phyloP scores from a whole-genome alignment of 2,888 invertebrate species.

The Ernsta delagoae region DNA sequence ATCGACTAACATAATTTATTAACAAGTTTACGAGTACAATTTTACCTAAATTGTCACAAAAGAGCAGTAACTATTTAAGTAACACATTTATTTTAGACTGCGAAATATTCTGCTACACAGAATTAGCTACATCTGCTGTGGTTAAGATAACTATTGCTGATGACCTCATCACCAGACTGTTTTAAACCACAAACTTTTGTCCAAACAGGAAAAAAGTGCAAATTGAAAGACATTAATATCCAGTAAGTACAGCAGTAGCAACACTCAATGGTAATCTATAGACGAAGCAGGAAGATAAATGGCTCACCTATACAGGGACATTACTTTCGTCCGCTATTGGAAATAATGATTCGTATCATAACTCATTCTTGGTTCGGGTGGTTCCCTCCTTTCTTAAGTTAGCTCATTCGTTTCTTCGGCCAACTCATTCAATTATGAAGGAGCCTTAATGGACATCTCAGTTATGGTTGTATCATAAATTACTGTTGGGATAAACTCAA shows the following conservation, averaged over 20 bases:
- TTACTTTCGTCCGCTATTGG: conserved; percentile 16
- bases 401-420: conserved; percentile 21
- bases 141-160: no score
- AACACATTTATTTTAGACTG: no score
- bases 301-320: conserved; percentile 10
- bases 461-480: conserved; percentile 11
- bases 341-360: conserved; percentile 31
- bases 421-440: conserved; percentile 17
- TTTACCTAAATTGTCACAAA: no score
- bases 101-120: no score
- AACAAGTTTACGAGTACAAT: no score
- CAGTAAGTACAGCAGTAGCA: neutral
- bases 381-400: neutral
- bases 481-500: neutral
- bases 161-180: no score
- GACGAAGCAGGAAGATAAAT: conserved; percentile 19
- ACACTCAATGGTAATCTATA: conserved; percentile 16
- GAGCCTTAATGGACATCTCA: conserved; percentile 7
- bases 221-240: neutral
- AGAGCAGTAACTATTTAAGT: no score
- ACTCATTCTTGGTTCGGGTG: conserved; percentile 24
- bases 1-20: no score
- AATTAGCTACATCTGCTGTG: no score
- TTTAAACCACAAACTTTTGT: no score
- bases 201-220: neutral